Evolutionary conservation across 2,888 invertebrate genomes (phyloP).

Genomic region (Mesodorylaimus sp.): DNA sequence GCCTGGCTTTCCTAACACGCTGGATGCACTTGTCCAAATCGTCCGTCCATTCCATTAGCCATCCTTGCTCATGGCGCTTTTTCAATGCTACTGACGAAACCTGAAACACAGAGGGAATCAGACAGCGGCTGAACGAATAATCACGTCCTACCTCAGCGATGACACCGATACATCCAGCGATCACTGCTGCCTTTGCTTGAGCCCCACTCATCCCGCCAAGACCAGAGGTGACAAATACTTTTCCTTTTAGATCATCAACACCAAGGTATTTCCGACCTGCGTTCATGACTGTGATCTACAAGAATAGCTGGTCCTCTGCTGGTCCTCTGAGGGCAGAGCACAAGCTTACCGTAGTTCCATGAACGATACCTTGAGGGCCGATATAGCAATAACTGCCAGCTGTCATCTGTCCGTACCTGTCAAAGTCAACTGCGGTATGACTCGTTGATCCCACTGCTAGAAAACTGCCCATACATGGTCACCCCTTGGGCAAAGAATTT

Average conservation of each 20-base stretch:
- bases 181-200: constrained; percentile 45
- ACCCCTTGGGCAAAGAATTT: constrained; percentile 43
- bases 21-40: constrained; percentile 35
- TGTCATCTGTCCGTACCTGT: constrained; percentile 47
- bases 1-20: constrained; percentile 29
- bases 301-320: not conserved
- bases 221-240: constrained; percentile 42
- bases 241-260: constrained; percentile 36
- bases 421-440: too few species aligned
- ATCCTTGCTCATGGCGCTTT: constrained; percentile 43
- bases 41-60: constrained; percentile 38
- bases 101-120: constrained; percentile 19
- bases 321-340: not conserved
- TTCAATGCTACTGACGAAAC: constrained; percentile 37
- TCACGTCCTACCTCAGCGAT: constrained; percentile 40
- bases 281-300: constrained; percentile 43
- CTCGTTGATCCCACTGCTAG: not conserved
- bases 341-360: constrained; percentile 42
- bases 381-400: constrained; percentile 47
- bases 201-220: constrained; percentile 47
- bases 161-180: constrained; percentile 44
- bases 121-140: not conserved
- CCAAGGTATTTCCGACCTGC: constrained; percentile 41
- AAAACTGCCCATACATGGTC: constrained; percentile 35
- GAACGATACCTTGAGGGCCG: constrained; percentile 47